Evolutionary conservation across 2,888 invertebrate genomes (phyloP).

Genomic region (Sturmia bella): DNA sequence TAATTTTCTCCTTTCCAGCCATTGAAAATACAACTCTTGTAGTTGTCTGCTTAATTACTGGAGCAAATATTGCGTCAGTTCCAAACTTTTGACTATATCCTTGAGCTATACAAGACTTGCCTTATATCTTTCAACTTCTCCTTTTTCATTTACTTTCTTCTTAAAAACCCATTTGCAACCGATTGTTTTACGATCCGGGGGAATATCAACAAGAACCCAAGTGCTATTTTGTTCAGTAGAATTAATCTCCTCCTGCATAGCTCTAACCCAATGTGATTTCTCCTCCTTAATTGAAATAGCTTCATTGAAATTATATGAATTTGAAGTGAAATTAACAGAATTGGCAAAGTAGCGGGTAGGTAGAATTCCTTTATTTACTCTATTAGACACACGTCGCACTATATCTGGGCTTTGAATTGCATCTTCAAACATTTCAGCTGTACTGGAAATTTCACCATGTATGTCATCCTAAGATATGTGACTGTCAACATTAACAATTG

Average conservation of each 20-base stretch:
- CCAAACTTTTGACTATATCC: too few relatives aligned
- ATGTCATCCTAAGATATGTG: too few relatives aligned
- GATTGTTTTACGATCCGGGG: slow-evolving; percentile 10
- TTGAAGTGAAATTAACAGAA: slow-evolving; percentile 13
- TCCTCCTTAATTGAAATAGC: slow-evolving; percentile 53
- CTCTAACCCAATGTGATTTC: slow-evolving; percentile 22
- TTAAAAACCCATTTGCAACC: slow-evolving; percentile 36
- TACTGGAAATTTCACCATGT: neutral
- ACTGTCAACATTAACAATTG: neutral
- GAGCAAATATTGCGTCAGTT: too few relatives aligned
- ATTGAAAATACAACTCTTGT: slow-evolving; percentile 1
- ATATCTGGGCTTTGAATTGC: slow-evolving; percentile 4
- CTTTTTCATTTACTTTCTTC: slow-evolving; percentile 23
- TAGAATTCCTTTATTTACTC: neutral
- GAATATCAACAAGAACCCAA: slow-evolving; percentile 26
- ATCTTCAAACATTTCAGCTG: slow-evolving; percentile 4
- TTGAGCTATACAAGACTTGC: slow-evolving; percentile 18
- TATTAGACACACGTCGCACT: slow-evolving; percentile 14
- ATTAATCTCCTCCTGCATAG: slow-evolving; percentile 3
- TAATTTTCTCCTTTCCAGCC: neutral
- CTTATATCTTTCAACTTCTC: slow-evolving; percentile 23
- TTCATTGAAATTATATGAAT: slow-evolving; percentile 46
- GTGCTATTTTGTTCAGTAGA: slow-evolving; percentile 19
- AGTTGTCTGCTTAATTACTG: neutral
- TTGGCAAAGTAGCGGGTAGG: neutral